These are phyloP conservation scores for Neosilurus mollespiculum DNA, from an alignment of 2,797 vertebrate species.

Conservation along the genomic window DNA sequence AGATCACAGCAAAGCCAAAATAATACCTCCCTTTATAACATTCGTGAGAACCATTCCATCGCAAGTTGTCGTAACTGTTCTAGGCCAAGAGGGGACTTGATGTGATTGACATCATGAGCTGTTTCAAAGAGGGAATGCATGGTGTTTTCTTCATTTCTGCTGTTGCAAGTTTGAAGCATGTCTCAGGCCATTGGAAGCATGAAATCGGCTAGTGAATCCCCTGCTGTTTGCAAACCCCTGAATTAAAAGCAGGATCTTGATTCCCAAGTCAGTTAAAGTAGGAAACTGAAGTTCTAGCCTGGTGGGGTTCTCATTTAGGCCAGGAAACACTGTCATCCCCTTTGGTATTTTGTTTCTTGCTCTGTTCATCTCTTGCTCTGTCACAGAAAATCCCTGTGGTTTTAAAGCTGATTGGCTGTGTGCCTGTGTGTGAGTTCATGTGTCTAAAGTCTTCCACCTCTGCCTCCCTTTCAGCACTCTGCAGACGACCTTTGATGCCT, in stretches of 20 bases:
- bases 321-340: slow-evolving; percentile 31
- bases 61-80: not conserved
- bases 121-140: slow-evolving; percentile 11
- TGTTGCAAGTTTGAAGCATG: slow-evolving; percentile 46
- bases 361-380: not conserved
- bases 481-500: slow-evolving; percentile 84
- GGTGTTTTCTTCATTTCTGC: slow-evolving; percentile 35
- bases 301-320: slow-evolving; percentile 30
- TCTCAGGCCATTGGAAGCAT: slow-evolving; percentile 40
- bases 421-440: not conserved
- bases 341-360: slow-evolving; percentile 13
- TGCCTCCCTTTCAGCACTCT: slow-evolving; percentile 69
- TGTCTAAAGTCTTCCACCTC: not conserved
- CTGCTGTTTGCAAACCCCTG: slow-evolving; percentile 23
- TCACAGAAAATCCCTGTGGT: slow-evolving; percentile 16
- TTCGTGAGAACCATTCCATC: slow-evolving; percentile 47
- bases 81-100: slow-evolving; percentile 6
- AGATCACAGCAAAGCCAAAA: slow-evolving; percentile 39
- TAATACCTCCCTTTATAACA: slow-evolving; percentile 41
- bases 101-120: slow-evolving; percentile 53
- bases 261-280: slow-evolving; percentile 39
- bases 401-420: slow-evolving; percentile 17
- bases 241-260: slow-evolving; percentile 42
- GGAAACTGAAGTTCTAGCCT: slow-evolving; percentile 21
- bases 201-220: slow-evolving; percentile 48